Conservation (phyloP, 2,888 invertebrate species). For the Antheraea yamamai region DNA sequence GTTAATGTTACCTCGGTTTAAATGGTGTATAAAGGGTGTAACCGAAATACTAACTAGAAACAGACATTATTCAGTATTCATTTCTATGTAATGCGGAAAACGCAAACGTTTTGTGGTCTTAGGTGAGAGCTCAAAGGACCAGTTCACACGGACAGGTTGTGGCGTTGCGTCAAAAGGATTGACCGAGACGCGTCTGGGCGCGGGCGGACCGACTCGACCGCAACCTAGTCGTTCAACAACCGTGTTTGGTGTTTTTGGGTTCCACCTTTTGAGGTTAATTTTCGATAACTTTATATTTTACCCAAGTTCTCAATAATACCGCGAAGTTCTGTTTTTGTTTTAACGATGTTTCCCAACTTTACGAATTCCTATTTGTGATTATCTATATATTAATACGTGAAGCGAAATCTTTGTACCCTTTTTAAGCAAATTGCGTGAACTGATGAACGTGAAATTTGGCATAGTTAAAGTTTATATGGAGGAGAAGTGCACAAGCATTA, state of each 20-base stretch:
- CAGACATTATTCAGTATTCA: constrained; percentile 39
- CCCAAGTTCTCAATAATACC: constrained; percentile 28
- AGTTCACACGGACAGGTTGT: constrained; percentile 61
- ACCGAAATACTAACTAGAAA: not conserved
- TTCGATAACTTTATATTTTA: constrained; percentile 35
- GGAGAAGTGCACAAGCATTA: no score
- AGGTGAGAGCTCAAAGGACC: constrained; percentile 77
- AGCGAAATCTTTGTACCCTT: no score
- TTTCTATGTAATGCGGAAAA: constrained; percentile 57
- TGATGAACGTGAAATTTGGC: no score
- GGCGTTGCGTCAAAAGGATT: constrained; percentile 70
- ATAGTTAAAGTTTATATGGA: no score
- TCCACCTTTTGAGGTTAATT: constrained; percentile 45
- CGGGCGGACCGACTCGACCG: constrained; percentile 51
- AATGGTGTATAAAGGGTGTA: not conserved
- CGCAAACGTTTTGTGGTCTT: constrained; percentile 71
- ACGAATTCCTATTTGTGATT: constrained; percentile 24
- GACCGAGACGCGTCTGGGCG: constrained; percentile 63
- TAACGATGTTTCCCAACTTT: constrained; percentile 28
- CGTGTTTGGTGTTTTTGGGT: constrained; percentile 52
- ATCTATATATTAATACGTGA: not conserved
- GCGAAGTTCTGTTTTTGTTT: constrained; percentile 29
- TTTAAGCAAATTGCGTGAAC: no score
- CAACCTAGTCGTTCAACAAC: constrained; percentile 59
- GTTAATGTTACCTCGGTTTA: not conserved